phyloP scores from a whole-genome alignment of 2,113 vertebrate genomes.

The Aegotheles bennettii region DNA sequence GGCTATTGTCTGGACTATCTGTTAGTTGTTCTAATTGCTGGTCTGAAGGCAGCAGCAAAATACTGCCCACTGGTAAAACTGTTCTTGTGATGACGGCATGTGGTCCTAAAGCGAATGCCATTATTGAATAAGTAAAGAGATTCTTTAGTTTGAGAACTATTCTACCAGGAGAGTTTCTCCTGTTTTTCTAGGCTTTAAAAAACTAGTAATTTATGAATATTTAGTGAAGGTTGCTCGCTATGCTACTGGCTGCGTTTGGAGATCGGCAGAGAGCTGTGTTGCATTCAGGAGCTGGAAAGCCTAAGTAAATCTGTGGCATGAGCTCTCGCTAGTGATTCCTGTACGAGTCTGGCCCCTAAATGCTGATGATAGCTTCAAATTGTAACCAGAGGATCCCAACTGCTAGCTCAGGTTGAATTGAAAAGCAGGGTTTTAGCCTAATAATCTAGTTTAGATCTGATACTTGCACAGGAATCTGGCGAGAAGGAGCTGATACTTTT shows the following conservation, averaged over 20 bases:
- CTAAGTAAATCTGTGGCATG: neutral
- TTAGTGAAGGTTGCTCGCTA: neutral
- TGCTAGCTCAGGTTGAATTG: neutral
- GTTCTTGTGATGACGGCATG: neutral
- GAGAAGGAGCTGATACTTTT: neutral
- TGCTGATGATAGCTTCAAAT: neutral
- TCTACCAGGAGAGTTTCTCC: neutral
- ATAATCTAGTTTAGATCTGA: conserved; percentile 45
- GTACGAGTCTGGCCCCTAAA: neutral
- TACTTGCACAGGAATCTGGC: neutral
- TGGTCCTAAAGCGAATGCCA: neutral
- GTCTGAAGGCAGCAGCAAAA: conserved; percentile 16
- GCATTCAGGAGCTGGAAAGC: neutral
- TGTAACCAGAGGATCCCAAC: neutral
- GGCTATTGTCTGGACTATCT: neutral
- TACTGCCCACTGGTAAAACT: neutral
- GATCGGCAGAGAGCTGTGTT: neutral
- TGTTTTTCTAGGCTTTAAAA: neutral
- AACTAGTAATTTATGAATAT: neutral
- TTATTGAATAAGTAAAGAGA: neutral
- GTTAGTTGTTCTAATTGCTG: conserved; percentile 13
- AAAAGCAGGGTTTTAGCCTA: neutral
- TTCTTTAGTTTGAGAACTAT: neutral
- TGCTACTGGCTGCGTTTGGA: neutral
- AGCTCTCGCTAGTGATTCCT: neutral